Evolutionary conservation across 2,888 invertebrate species (phyloP), one percentile per base, ranked within the genome.

Genomic region (Stenodera caucasica): DNA sequence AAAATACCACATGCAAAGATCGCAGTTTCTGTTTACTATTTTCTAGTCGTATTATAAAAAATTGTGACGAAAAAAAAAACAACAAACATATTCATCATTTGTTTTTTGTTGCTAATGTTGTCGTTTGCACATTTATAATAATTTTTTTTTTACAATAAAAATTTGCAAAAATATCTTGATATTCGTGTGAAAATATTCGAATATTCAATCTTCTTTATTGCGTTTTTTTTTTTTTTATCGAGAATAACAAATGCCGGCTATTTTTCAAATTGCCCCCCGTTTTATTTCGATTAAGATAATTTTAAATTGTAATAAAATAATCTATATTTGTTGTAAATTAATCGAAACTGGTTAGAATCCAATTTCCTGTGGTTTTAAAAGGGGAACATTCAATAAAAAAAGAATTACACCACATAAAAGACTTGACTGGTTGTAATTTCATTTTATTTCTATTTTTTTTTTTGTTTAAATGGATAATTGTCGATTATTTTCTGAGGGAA

Each of bases 301-400:
- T 23, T 23, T 40, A 40, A 45, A 45, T 21, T 12, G 2, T 40
- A 9, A 18, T 40, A 14, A 2, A 5, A 23, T 23, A 23, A 45
- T 45, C 37, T 11, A 21, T 21, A 45, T 3, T 23, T 23, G 45
- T 40, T 18, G 11, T 40, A 21, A 40, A 40, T 40, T 40, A 40
- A 45, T 45, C 45, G 45, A 45, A 45, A 6, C 23, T 45, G 15
- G 37, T 37, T 37, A 12, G 45, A 45, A 45, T 45, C 45, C 45
- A 45, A 45, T 45, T 45, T 45, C 45, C 45, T 45, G 45, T 45
- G 45, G 45, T 23, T 45, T 23, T 12, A 12, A 45, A 45, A 45
- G 12, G 45, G 45, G 23, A 8, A 23, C 45, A 26, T 26, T 26
- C 8, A 23, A 2, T 23, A 21, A 45, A 12, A 18, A 12, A 4